Percentiles rank a stretch among this genome's conserved stretches.
Evolutionary conservation across 2,888 invertebrate species (phyloP).

Genomic region (Lottia gigantea): DNA sequence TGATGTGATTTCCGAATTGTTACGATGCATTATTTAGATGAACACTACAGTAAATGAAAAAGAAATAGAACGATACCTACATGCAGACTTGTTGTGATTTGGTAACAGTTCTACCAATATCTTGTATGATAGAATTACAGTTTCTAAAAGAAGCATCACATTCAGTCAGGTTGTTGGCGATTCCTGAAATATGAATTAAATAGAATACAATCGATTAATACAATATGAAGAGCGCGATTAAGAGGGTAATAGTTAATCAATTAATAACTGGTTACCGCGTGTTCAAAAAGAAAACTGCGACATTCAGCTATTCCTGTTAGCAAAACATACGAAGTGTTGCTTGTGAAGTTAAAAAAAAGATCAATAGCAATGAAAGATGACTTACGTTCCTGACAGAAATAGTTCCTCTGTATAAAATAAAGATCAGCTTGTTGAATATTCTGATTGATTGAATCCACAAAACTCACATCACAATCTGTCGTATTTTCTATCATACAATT

Average conservation of each 20-base stretch:
- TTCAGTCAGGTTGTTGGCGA: not conserved
- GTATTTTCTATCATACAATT: slow-evolving; percentile 2
- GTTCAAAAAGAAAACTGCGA: too few relatives aligned
- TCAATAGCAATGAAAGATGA: too few relatives aligned
- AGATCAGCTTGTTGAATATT: not conserved
- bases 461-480: not conserved
- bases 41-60: too few relatives aligned
- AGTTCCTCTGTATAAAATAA: not conserved
- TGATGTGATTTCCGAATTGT: not conserved
- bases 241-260: too few relatives aligned
- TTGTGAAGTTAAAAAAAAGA: too few relatives aligned
- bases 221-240: too few relatives aligned
- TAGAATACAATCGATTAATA: not conserved
- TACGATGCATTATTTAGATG: not conserved
- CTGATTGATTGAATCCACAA: not conserved
- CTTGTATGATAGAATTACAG: not conserved
- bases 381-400: slow-evolving; percentile 4
- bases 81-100: not conserved
- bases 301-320: too few relatives aligned
- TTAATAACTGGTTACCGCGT: too few relatives aligned
- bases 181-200: not conserved
- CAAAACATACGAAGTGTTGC: too few relatives aligned
- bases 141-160: not conserved
- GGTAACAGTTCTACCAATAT: slow-evolving; percentile 3
- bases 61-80: not conserved